Base-by-base conservation (phyloP, 2,797 vertebrate genomes). In the Myripristis murdjan region DNA sequence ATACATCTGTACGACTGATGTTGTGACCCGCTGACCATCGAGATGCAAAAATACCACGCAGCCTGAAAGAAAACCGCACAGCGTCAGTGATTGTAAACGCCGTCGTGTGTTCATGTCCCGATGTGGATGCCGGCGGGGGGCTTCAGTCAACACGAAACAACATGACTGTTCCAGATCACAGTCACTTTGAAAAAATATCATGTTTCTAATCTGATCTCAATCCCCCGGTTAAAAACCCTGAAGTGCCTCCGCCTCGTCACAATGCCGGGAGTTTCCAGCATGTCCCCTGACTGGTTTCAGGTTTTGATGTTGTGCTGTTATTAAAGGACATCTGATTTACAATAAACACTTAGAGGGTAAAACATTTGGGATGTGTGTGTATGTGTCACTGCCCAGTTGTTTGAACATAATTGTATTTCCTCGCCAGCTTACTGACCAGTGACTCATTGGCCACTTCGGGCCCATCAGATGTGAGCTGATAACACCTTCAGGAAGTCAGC, bases 261-360 rank as follows among this genome's bases (percentile, higher is more conserved):
- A 24, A 24, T 35, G 8, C 10, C 4, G 47, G 77, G 71, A 68
- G 31, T 84, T 87, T 82, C 77, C 79, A 69, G 44, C 3, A 12
- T 8, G 20, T 54, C 18, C 2, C 7, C 26, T 0, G 18, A 57
- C 1, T 1, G 9, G 28, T 65, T 65, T 63, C 22, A 33, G 6
- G 28, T 20, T 58, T 22, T 20, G 6, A 1, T n/a, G 28, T 24
- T 31, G 0, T 0, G 8, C 16, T 28, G 55, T 4, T 9, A 10
- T 35, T 35, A 2, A n/a, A 14, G 52, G 7, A 1, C 0, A 5
- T 61, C 5, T 22, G 46, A 54, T 64, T 81, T 68, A 63, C 67
- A 26, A 31, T 39, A 64, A 81, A 5, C 2, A 11, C 5, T 8
- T 31, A 2, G 0, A 26, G 5, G 39, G 6, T 16, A 12, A 14